These are phyloP conservation scores for Chesias legatella DNA, from an alignment of 2,888 invertebrate genomes.

Conservation along the genomic window DNA sequence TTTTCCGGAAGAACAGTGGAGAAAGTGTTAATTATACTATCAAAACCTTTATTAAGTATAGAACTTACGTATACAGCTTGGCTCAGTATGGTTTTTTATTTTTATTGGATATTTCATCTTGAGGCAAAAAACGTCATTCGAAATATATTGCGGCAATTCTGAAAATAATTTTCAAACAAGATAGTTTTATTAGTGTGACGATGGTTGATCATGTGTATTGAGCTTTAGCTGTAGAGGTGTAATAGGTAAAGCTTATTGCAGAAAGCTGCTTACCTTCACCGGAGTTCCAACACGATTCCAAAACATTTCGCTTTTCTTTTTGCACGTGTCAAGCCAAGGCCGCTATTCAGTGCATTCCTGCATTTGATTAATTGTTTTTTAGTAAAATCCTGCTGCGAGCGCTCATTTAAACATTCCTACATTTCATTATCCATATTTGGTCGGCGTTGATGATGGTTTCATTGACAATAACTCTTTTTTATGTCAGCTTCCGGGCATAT, in stretches of 20 bases:
- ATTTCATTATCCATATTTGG: neutral
- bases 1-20: too few relatives aligned
- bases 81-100: too few relatives aligned
- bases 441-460: conserved; percentile 1
- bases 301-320: conserved; percentile 48
- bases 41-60: too few relatives aligned
- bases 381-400: neutral
- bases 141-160: neutral
- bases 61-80: too few relatives aligned
- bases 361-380: conserved; percentile 22
- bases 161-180: conserved; percentile 2
- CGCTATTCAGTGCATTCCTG: conserved; percentile 34
- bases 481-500: conserved; percentile 9
- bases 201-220: conserved; percentile 27
- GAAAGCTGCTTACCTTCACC: conserved; percentile 72
- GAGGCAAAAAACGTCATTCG: conserved; percentile 1
- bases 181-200: conserved; percentile 9
- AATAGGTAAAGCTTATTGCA: conserved; percentile 39
- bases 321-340: conserved; percentile 50
- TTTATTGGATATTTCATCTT: too few relatives aligned
- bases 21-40: too few relatives aligned
- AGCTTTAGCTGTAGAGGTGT: conserved; percentile 30
- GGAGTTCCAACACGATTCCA: conserved; percentile 45
- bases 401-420: conserved; percentile 1
- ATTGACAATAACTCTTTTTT: conserved; percentile 4